These are phyloP conservation scores for Bombus soroeensis DNA, from an alignment of 1,140 invertebrate species.

Conservation along the genomic window DNA sequence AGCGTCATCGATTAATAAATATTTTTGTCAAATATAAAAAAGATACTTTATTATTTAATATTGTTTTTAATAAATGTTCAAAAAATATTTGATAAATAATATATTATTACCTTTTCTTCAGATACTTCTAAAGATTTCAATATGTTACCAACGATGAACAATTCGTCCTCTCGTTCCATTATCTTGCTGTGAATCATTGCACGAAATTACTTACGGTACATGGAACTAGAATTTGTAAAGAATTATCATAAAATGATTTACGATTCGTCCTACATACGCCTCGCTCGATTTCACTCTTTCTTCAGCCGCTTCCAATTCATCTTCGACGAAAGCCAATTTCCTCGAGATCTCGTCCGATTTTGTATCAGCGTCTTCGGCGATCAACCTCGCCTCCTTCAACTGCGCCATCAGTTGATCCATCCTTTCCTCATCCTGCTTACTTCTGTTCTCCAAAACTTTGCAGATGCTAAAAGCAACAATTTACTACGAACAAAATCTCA, in stretches of 20 bases:
- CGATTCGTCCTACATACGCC: conserved; percentile 83
- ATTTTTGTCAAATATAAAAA: no score
- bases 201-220: neutral
- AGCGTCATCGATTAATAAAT: no score
- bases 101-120: conserved; percentile 95
- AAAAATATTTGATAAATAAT: neutral
- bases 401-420: conserved; percentile 88
- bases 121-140: conserved; percentile 99
- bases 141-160: conserved; percentile 99
- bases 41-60: neutral
- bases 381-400: conserved; percentile 89
- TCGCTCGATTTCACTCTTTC: conserved; percentile 93
- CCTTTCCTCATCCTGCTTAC: conserved; percentile 89
- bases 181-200: conserved; percentile 91
- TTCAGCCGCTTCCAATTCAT: conserved; percentile 93
- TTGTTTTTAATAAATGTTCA: neutral
- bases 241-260: neutral
- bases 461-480: conserved; percentile 85
- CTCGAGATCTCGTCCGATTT: conserved; percentile 93
- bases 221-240: neutral
- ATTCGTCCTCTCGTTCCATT: conserved; percentile 98
- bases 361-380: conserved; percentile 90
- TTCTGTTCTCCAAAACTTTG: conserved; percentile 90
- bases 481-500: neutral
- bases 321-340: conserved; percentile 94